Evolutionary conservation across 2,113 vertebrate genomes (phyloP), one percentile per base, ranked within the genome.

Genomic region (Ciconia boyciana): DNA sequence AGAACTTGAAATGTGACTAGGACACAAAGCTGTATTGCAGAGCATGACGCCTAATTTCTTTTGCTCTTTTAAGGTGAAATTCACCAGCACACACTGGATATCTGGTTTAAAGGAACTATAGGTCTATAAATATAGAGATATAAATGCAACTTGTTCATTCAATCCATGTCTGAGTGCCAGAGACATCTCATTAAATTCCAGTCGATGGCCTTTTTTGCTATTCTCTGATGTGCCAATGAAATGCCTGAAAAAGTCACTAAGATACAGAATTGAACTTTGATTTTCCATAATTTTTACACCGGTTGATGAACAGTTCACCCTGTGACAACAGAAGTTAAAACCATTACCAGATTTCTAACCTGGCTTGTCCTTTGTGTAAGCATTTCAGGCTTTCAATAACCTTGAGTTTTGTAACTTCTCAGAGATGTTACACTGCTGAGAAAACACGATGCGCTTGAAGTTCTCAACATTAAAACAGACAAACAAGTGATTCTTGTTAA

Each of bases 41-140:
- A 74, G 39, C 57, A 41, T 1, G 24, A n/a, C 1, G 0, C 6
- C 0, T 6, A 34, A 75, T 41, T 66, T 51, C 43, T 81, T 61
- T 41, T 69, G 9, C 8, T 81, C 55, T 51, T 72, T 44, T 26
- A 39, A 28, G 52, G 17, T 18, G 16, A 11, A 82, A 51, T 62
- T 85, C 65, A 69, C 2, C 29, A 79, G 26, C 57, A 78, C 7
- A 24, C 24, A n/a, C 6, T 44, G 48, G 9, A 13, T 54, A 66
- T 34, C 34, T n/a, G 31, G 20, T 61, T 90, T 51, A 62, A 60
- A 80, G 64, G 36, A 74, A 55, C 2, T 9, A 36, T 1, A 55
- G 25, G 12, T 36, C 58, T 81, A 41, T 52, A 87, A 93, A 81
- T 75, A 28, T 0, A 69, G 64, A 55, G 68, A 52, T 69, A 22